phyloP scores from a whole-genome alignment of 1,140 invertebrate genomes.

The Halyomorpha halys region DNA sequence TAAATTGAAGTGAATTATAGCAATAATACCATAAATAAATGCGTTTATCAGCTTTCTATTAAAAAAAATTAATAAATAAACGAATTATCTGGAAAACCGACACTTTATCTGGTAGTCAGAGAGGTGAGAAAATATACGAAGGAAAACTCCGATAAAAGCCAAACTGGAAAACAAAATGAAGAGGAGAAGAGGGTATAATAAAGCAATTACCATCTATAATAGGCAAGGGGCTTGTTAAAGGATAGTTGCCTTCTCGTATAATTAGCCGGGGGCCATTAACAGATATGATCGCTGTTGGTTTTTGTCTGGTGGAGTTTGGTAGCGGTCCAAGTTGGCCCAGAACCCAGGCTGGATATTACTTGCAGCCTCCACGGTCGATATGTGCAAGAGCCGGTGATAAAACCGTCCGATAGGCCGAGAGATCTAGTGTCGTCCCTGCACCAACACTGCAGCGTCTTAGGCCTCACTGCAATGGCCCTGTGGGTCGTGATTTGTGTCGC shows the following conservation, averaged over 20 bases:
- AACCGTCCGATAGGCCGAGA: no score
- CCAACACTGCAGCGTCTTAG: no score
- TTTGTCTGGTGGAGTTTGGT: conserved; percentile 6
- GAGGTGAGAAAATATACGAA: background rate
- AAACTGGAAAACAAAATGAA: conserved; percentile 11
- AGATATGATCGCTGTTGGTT: conserved; percentile 20
- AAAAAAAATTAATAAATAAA: no score
- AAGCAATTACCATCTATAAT: conserved; percentile 18
- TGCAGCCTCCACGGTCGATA: no score
- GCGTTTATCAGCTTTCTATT: no score
- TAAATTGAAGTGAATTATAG: background rate
- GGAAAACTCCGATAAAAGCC: conserved; percentile 12
- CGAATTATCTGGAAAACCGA: no score
- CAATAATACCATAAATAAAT: background rate
- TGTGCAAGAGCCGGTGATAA: no score
- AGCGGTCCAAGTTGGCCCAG: conserved; percentile 5
- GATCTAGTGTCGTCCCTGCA: no score
- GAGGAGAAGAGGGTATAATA: conserved; percentile 12
- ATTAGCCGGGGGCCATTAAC: conserved; percentile 20
- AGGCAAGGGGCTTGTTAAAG: conserved; percentile 4
- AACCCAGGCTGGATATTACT: background rate
- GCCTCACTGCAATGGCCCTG: no score
- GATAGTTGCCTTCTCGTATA: conserved; percentile 16
- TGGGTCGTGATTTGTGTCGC: no score
- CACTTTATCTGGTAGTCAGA: no score